Percentiles rank a stretch among this genome's conserved stretches.
phyloP scores from a whole-genome alignment of 2,113 vertebrate species.

The Sinocyclocheilus anophthalmus region DNA sequence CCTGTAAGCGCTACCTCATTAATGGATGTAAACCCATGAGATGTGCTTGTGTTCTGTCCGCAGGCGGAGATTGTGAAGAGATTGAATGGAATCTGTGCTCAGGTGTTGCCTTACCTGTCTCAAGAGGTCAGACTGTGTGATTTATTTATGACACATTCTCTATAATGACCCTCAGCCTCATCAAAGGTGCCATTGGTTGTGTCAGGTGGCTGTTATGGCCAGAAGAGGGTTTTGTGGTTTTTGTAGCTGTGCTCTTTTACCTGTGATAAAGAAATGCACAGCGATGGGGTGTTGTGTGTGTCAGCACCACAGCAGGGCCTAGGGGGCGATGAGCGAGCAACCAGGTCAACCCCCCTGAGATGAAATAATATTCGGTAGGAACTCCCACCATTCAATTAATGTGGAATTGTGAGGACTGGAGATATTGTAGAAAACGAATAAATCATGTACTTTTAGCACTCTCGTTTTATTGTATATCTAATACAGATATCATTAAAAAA shows the following conservation, averaged over 20 bases:
- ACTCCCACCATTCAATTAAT: too few relatives aligned
- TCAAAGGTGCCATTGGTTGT: neutral
- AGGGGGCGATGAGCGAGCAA: too few relatives aligned
- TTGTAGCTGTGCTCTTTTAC: neutral
- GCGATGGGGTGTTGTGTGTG: too few relatives aligned
- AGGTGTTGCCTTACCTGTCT: conserved; percentile 96
- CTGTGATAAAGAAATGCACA: neutral
- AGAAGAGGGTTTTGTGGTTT: neutral
- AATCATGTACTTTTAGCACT: too few relatives aligned
- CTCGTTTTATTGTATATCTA: too few relatives aligned
- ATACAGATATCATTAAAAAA: too few relatives aligned
- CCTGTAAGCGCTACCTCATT: neutral
- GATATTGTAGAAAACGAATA: too few relatives aligned
- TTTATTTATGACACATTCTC: conserved; percentile 28
- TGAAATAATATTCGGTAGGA: too few relatives aligned
- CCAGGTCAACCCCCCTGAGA: too few relatives aligned
- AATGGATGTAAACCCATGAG: neutral
- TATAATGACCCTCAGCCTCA: conserved; percentile 1
- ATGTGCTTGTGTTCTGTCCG: conserved; percentile 24
- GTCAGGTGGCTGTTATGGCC: neutral
- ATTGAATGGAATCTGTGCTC: conserved; percentile 96
- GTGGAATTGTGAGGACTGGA: too few relatives aligned
- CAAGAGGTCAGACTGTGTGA: conserved; percentile 82
- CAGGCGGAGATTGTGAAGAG: conserved; percentile 98
- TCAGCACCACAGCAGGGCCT: conserved; percentile 99